A percentile compares a stretch with the other conserved stretches of the same genome.
Conservation (phyloP, 1,140 invertebrate species). For the Papilio glaucus region DNA sequence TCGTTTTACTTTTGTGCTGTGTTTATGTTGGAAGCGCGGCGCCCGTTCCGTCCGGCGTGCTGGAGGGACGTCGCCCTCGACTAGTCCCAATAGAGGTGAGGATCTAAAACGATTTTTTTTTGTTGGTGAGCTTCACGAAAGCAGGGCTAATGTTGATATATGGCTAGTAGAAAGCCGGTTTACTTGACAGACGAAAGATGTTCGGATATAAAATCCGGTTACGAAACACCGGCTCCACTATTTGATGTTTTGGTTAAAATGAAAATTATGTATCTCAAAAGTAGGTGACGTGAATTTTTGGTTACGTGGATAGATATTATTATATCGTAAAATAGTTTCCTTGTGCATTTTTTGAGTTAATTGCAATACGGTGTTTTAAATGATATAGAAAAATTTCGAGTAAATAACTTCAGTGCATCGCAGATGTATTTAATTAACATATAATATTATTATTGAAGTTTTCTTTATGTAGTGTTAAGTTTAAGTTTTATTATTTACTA, state of each 20-base stretch:
- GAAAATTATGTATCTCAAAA: background rate
- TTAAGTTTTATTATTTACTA: too few relatives aligned
- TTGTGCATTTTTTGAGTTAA: too few relatives aligned
- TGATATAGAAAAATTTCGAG: too few relatives aligned
- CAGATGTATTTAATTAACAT: too few relatives aligned
- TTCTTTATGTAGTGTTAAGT: too few relatives aligned
- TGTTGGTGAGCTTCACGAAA: constrained; percentile 22
- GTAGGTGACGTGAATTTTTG: background rate
- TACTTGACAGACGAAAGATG: constrained; percentile 46
- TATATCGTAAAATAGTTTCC: too few relatives aligned
- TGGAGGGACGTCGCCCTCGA: constrained; percentile 79
- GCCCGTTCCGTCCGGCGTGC: constrained; percentile 69
- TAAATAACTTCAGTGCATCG: too few relatives aligned
- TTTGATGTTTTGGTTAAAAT: constrained; percentile 33
- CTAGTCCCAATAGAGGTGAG: constrained; percentile 73
- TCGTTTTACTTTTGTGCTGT: constrained; percentile 75
- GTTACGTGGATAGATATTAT: too few relatives aligned
- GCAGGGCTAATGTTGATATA: constrained; percentile 49
- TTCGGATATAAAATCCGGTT: constrained; percentile 56
- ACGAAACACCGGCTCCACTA: constrained; percentile 41
- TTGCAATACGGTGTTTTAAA: too few relatives aligned
- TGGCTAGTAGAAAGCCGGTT: constrained; percentile 55
- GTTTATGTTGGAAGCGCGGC: constrained; percentile 79
- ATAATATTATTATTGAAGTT: too few relatives aligned
- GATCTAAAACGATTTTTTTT: constrained; percentile 53